Evolutionary conservation across 2,888 invertebrate species (phyloP), one percentile per base, ranked within the genome.

Genomic region (Mythimna ferrago): DNA sequence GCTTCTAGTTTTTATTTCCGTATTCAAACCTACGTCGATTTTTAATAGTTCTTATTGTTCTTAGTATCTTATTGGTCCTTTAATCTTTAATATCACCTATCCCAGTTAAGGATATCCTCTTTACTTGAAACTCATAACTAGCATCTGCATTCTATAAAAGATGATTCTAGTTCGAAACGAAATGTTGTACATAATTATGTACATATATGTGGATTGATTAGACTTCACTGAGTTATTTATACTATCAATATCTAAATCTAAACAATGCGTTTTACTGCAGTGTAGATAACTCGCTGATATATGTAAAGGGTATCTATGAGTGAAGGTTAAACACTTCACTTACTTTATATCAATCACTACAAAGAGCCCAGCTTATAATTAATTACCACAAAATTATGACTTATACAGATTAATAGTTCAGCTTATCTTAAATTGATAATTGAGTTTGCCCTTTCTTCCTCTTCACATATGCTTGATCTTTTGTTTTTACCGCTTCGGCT

Each of bases 261-360:
- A 64, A 66, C 48, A 53, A 48, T 76, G 4, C 26, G 2, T 53
- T 65, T 68, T 53, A 75, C 35, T 67, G 60, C 75, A 53, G 19
- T 64, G 6, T 51, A 60, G 35, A 65, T 67, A 80, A 63, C 62
- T 72, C 35, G 10, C 38, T 67, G 75, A n/a, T n/a, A 61, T 69
- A 75, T 16, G 56, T n/a, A n/a, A 32, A 69, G 56, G 76, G 68
- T 75, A 61, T 80, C 62, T 75, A 61, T 80, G 58, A 66, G 61
- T 67, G 56, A 67, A 38, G 10, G 11, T 44, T 44, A 41, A 66
- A 78, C n/a, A 63, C 58, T 16, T 26, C 60, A 48, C 62, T 62
- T 73, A 63, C 58, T 16, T 26, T 54, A 48, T 57, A 66, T 73
- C 35, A 65, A 72, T 65, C 32, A 61, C 32, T 16, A 61, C 16